Percentiles rank a stretch among this genome's conserved stretches.
Evolutionary conservation across 2,888 invertebrate species (phyloP).

Genomic region (Margaritifera margaritifera): DNA sequence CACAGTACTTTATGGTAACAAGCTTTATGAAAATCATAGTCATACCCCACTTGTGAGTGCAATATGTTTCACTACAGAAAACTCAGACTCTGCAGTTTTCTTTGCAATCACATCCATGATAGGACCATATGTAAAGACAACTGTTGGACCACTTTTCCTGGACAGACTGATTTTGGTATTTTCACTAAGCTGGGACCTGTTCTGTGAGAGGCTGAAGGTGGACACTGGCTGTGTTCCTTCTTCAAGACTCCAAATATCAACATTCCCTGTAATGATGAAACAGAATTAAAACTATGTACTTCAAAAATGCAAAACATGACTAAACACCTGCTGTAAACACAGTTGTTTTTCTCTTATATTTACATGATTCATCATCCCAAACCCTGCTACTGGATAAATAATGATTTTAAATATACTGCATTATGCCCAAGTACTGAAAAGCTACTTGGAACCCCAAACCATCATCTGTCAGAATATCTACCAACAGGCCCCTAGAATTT

Average conservation of each 20-base stretch:
- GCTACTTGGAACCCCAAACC: too few species aligned
- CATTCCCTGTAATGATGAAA: slow-evolving; percentile 48
- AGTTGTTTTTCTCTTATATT: neutral
- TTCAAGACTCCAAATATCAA: slow-evolving; percentile 64
- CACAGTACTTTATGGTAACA: too few species aligned
- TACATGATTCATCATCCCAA: neutral
- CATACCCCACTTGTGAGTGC: slow-evolving; percentile 14
- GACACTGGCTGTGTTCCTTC: slow-evolving; percentile 37
- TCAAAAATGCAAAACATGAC: too few species aligned
- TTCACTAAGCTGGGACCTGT: slow-evolving; percentile 25
- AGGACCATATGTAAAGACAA: slow-evolving; percentile 31
- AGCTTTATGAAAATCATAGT: neutral
- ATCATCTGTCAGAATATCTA: too few species aligned
- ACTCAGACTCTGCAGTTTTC: slow-evolving; percentile 13
- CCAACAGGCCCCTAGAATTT: too few species aligned
- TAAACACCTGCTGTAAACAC: too few species aligned
- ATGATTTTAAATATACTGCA: neutral
- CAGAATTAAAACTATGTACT: neutral
- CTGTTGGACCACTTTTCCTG: slow-evolving; percentile 10
- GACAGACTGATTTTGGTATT: slow-evolving; percentile 21
- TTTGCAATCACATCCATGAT: slow-evolving; percentile 32
- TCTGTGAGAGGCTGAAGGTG: slow-evolving; percentile 29
- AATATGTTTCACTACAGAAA: slow-evolving; percentile 14
- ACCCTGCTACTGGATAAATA: neutral
- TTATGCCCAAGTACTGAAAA: too few species aligned